Evolutionary conservation across 1,140 invertebrate genomes (phyloP), one percentile per base, ranked within the genome.

Genomic region (Trichonephila clavata): DNA sequence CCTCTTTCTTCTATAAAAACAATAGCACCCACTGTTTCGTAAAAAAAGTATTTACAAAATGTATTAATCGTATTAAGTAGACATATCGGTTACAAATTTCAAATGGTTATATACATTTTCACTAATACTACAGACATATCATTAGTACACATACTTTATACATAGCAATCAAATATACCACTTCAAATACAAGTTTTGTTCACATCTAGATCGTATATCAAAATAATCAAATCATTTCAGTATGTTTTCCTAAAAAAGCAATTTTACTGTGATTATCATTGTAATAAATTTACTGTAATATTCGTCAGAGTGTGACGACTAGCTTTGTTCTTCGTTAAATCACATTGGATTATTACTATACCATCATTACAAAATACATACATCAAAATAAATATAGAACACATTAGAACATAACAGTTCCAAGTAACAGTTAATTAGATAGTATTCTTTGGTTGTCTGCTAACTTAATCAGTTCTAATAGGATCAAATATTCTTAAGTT

Each of bases 331-430:
- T 20, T 32, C 16, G 16, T 77, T 77, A 4, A 77, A 77, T 39
- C 50, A 83, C 81, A 83, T 21, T n/a, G 20, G 16, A 57, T 57
- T 14, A 20, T 20, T 24, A 13, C 7, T 24, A 57, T 57, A 21
- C n/a, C n/a, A 59, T 81, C 13, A 50, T 10, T 50, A 50, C 7
- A 50, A 10, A 10, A 50, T n/a, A 77, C n/a, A 59, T 83, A 83
- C 18, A 24, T 83, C 81, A 57, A 81, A 83, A 83, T 83, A 83
- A 83, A 83, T 83, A 83, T 57, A 20, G 4, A 50, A 83, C 43
- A 83, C 81, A 83, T 27, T 21, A 83, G 21, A 83, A 83, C 20
- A 83, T n/a, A 50, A 59, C 13, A 50, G 50, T 50, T 50, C 21
- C 24, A 83, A 83, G 57, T 50, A 83, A 83, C 21, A 83, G 24